Evolutionary conservation across 2,888 invertebrate species (phyloP), one percentile per base, ranked within the genome.

Genomic region (Melinaea marsaeus): DNA sequence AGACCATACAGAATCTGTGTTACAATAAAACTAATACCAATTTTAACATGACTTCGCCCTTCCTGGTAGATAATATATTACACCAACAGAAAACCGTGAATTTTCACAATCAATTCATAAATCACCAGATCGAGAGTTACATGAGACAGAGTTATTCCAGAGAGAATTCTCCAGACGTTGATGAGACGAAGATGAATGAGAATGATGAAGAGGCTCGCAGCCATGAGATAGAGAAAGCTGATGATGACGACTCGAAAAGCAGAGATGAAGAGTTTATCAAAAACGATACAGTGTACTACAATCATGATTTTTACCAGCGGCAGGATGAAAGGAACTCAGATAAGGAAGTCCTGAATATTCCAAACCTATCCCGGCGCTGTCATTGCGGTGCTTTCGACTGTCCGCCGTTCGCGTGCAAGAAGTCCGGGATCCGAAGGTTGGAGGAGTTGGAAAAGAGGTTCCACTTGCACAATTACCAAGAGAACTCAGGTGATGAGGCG

Each of bases 11-110:
- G 66, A 89, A 81, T 66, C 69, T 90, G 68, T 90, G 86, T 62
- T 85, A 88, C 66, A 88, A 84, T 64, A 90, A 88, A 70, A 79
- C 79, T 1, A 81, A 79, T 56, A 74, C 69, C 11, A 78, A 90
- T 5, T 87, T 84, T 64, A 92, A 92, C 71, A 92, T 92, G 88
- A 89, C 92, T 37, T 93, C 93, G 0, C 92, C 92, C 0, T 93
- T 93, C 73, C 74, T 93, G 60, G 92, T 93, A 68, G 93, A 93
- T 77, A 93, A 93, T 70, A 91, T 93, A 32, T 78, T 93, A 61
- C 93, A 93, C 67, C 92, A 92, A 71, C 92, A 92, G 71, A 91
- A 91, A 69, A 86, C 80, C 0, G 82, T 74, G n/a, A 89, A 83
- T 69, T 88, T 82, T 70, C 92, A 83, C 81, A 92, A 83, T 33